Conservation (phyloP, 1,140 invertebrate genomes). For the Sipha flava region DNA sequence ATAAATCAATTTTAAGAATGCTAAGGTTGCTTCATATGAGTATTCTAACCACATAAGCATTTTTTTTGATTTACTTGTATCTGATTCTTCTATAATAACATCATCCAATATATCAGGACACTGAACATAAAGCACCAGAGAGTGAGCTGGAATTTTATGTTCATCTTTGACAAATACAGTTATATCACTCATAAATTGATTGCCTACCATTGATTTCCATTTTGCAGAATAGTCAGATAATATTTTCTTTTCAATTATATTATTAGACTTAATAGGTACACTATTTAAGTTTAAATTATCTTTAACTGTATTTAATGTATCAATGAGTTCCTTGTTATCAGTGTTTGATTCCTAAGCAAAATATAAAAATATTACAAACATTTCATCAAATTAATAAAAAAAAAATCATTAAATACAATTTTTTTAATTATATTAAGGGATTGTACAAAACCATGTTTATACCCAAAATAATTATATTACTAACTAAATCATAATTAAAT, state of each 20-base stretch:
- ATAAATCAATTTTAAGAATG: constrained; percentile 35
- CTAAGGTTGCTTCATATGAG: constrained; percentile 13
- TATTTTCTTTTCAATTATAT: neutral
- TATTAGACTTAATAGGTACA: neutral
- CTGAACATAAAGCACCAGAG: constrained; percentile 34
- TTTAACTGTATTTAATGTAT: neutral
- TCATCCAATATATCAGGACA: constrained; percentile 35
- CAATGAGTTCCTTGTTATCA: neutral
- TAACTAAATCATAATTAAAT: too few relatives aligned
- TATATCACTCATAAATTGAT: constrained; percentile 35
- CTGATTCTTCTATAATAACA: constrained; percentile 22
- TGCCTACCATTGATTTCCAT: constrained; percentile 34
- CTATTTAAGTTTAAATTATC: neutral
- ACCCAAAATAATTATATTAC: too few relatives aligned
- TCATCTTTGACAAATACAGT: constrained; percentile 34
- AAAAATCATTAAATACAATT: neutral
- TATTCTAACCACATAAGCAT: constrained; percentile 35
- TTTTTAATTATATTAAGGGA: too few relatives aligned
- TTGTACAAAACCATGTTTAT: too few relatives aligned
- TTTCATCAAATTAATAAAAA: neutral
- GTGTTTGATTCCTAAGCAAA: constrained; percentile 1
- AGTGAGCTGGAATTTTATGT: constrained; percentile 34
- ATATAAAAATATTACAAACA: neutral
- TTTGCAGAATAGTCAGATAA: constrained; percentile 22
- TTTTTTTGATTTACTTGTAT: constrained; percentile 24